Base-by-base conservation (phyloP, 1,140 invertebrate genomes). In the Subanguina moxae region DNA sequence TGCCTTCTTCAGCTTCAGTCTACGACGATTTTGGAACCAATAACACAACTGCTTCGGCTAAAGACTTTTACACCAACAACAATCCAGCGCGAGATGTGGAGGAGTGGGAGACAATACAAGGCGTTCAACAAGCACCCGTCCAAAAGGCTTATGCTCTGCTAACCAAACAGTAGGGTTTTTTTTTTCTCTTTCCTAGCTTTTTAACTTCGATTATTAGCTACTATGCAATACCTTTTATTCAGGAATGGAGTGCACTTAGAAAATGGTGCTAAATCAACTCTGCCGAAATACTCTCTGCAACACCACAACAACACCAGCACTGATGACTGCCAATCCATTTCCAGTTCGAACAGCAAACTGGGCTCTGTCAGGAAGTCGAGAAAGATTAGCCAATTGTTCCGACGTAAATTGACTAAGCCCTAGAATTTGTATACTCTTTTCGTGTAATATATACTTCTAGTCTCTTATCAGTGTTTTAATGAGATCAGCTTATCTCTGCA, bases 261-360 rank as follows among this genome's bases (percentile, higher is more conserved):
- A 25, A 21, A 52, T 52, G 23, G 23, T 5, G 48, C 48, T 52
- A 52, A 19, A 21, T 3, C 48, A 21, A 19, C 48, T 52, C 48
- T 52, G n/a, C 48, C 48, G 8, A 52, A 52, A 52, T 52, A 52
- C 48, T 52, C 48, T 52, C 15, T 52, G 48, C 48, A 52, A 25
- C 48, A 52, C 48, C 48, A 52, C 48, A 52, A 52, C 15, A 52
- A 52, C 17, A 52, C 48, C 1, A 52, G 48, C 62, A 64, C 23
- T 19, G 62, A 64, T 27, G 62, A 64, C 21, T 19, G 3, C 7
- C 25, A 25, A 56, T 64, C 62, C 15, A n/a, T 64, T 21, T 64
- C 62, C 28, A 64, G 62, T n/a, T 64, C 62, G n/a, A 64, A 58
- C 27, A 21, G 42, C n/a, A 56, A 64, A 64, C n/a, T 21, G 7